Evolutionary conservation across 2,113 vertebrate species (phyloP), one percentile per base, ranked within the genome.

Genomic region (Dicentrarchus labrax): DNA sequence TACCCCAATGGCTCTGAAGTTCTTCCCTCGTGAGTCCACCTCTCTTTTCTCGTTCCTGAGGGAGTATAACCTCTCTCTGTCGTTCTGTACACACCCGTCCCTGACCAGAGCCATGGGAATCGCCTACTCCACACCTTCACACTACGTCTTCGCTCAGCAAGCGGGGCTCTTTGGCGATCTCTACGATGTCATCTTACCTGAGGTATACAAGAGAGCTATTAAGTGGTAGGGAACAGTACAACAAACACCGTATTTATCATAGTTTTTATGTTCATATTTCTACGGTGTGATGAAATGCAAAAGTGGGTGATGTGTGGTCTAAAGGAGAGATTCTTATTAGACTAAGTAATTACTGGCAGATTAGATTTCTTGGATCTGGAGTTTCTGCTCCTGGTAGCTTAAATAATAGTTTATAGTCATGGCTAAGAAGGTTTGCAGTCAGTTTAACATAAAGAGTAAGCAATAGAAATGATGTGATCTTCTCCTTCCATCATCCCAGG

Each of bases 101-200:
- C 95, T 97, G 70, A 95, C 97, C 64, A 93, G 90, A 4, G 96
- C 97, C 0, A 93, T 97, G 85, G 96, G 94, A 1, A 92, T 95
- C 1, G 96, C 93, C 59, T 97, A 97, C 83, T 95, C 95, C 86
- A 97, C 96, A 0, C 86, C 96, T 0, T 93, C 92, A 0, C 95
- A 97, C 88, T 98, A 96, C 0, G 94, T 95, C 36, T 98, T 98
- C 0, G 94, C 96, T 1, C 97, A 98, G 92, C 96, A 98, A 43
- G 92, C 96, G 0, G 95, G 96, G 0, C 96, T 97, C 0, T 94
- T 82, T 0, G 97, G 97, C 0, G 97, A 98, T n/a, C 96, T 98
- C 54, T 98, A 94, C 4, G 91, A 95, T 5, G 86, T 97, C 91
- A 96, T 97, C 65, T 72, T 95, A 38, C 93, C 95, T 0, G 94